These are phyloP conservation scores for Agriopis leucophaearia DNA, from an alignment of 2,888 invertebrate genomes.

Conservation along the genomic window DNA sequence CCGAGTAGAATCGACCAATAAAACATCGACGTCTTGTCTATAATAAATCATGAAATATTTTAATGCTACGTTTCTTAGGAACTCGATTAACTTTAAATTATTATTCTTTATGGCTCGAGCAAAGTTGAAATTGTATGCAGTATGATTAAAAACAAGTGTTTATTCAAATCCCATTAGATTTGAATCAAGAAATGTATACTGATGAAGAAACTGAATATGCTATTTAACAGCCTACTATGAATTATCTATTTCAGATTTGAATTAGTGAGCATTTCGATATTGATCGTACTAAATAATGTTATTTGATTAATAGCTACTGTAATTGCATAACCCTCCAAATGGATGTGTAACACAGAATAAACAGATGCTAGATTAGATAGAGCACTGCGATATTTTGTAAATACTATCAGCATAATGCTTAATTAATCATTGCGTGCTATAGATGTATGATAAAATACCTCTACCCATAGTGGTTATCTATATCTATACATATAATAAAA, in stretches of 20 bases:
- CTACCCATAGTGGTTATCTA: background rate
- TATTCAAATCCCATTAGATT: no score
- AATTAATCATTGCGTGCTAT: slow-evolving; percentile 6
- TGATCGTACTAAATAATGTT: background rate
- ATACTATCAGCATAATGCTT: slow-evolving; percentile 19
- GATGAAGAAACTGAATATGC: background rate
- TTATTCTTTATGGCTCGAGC: background rate
- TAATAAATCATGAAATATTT: slow-evolving; percentile 34
- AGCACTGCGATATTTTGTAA: slow-evolving; percentile 13
- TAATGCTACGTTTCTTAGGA: slow-evolving; percentile 20
- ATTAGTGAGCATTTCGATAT: background rate
- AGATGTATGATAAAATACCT: background rate
- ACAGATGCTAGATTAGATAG: slow-evolving; percentile 26
- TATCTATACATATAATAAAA: no score
- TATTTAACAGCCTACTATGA: background rate
- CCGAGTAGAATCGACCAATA: slow-evolving; percentile 29
- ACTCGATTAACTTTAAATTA: background rate
- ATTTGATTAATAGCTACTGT: slow-evolving; percentile 8
- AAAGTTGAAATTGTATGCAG: background rate
- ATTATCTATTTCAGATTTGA: background rate
- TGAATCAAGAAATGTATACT: no score
- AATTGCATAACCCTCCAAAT: slow-evolving; percentile 18
- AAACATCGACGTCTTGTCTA: slow-evolving; percentile 22
- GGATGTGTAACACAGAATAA: slow-evolving; percentile 11
- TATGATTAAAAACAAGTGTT: background rate